These are phyloP conservation scores for Conopomorpha cramerella DNA, from an alignment of 1,140 invertebrate genomes.

Conservation along the genomic window DNA sequence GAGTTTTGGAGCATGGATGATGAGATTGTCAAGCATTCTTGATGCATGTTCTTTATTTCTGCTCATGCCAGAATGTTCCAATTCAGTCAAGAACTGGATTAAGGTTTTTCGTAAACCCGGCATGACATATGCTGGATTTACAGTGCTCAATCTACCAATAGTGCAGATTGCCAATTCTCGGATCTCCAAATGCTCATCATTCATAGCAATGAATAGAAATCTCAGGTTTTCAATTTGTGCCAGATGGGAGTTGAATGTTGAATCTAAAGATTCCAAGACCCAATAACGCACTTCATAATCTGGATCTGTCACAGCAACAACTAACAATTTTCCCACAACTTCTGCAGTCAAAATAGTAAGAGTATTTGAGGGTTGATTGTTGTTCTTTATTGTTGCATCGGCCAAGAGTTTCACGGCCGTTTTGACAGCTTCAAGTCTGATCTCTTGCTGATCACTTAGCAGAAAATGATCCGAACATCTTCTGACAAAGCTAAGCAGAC, in stretches of 20 bases:
- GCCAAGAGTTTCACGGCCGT: slow-evolving; percentile 90
- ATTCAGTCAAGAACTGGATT: slow-evolving; percentile 91
- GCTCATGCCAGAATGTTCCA: slow-evolving; percentile 95
- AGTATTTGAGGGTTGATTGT: slow-evolving; percentile 70
- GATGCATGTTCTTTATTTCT: slow-evolving; percentile 97
- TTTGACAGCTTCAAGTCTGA: slow-evolving; percentile 91
- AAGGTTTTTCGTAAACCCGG: slow-evolving; percentile 92
- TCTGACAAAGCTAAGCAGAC: slow-evolving; percentile 88
- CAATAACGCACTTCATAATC: slow-evolving; percentile 93
- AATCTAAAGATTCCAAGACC: slow-evolving; percentile 91
- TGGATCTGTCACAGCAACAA: slow-evolving; percentile 94
- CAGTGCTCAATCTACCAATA: slow-evolving; percentile 86
- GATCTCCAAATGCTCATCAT: slow-evolving; percentile 98
- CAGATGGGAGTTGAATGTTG: slow-evolving; percentile 91
- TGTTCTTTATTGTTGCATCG: slow-evolving; percentile 73
- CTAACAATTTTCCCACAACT: slow-evolving; percentile 87
- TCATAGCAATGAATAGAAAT: slow-evolving; percentile 91
- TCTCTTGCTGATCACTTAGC: slow-evolving; percentile 88
- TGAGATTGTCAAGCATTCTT: slow-evolving; percentile 91
- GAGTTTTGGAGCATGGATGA: slow-evolving; percentile 90
- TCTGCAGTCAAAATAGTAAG: slow-evolving; percentile 86
- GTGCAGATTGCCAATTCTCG: slow-evolving; percentile 92
- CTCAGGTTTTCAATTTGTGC: slow-evolving; percentile 96
- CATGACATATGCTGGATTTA: slow-evolving; percentile 98
- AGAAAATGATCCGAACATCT: slow-evolving; percentile 93